phyloP scores from a whole-genome alignment of 2,113 vertebrate genomes.

The Ageneiosus marmoratus region DNA sequence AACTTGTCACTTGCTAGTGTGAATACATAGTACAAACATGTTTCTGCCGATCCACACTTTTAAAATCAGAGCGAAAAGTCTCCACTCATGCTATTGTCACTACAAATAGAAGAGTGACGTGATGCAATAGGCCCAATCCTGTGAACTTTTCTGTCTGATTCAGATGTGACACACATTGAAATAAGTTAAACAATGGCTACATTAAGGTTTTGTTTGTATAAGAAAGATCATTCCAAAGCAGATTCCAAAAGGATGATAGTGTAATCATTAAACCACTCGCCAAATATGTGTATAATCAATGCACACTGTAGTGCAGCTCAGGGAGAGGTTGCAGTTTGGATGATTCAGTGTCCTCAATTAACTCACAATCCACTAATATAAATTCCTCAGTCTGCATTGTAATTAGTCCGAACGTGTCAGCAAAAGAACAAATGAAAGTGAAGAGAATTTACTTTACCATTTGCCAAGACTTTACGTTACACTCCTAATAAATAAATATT shows the following conservation, averaged over 20 bases:
- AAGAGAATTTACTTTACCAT: neutral
- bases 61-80: neutral
- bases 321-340: conserved; percentile 3
- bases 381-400: conserved; percentile 5
- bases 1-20: neutral
- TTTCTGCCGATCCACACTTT: neutral
- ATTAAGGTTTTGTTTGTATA: conserved; percentile 60
- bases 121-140: neutral
- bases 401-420: neutral
- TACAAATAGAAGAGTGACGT: neutral
- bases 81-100: neutral
- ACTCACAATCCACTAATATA: conserved; percentile 15
- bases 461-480: conserved; percentile 1
- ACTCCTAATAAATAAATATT: too few species aligned
- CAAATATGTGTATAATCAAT: neutral
- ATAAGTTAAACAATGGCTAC: conserved; percentile 36
- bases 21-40: conserved; percentile 13
- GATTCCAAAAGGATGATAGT: neutral
- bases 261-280: conserved; percentile 2
- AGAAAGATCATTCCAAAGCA: conserved; percentile 45
- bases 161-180: neutral
- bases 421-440: neutral
- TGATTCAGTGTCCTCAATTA: conserved; percentile 17
- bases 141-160: too few species aligned
- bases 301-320: neutral